phyloP scores from a whole-genome alignment of 2,113 vertebrate species.

The Pollimyrus isidori region DNA sequence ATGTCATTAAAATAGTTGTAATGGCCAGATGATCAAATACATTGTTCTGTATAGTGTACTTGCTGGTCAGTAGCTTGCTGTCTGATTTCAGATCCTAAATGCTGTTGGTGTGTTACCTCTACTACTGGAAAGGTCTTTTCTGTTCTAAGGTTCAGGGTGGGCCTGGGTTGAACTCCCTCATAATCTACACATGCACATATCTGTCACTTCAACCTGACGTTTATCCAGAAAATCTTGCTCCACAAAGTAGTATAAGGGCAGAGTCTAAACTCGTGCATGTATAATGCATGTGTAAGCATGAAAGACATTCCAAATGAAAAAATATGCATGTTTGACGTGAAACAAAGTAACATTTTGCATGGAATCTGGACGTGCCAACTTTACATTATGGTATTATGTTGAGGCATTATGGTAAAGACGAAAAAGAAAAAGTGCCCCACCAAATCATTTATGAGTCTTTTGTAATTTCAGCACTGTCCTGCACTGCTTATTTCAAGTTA shows the following conservation, averaged over 20 bases:
- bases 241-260: neutral
- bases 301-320: neutral
- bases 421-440: neutral
- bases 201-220: neutral
- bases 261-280: slow-evolving; percentile 10
- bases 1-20: neutral
- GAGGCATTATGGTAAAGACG: neutral
- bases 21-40: neutral
- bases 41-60: neutral
- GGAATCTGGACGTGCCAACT: neutral
- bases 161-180: neutral
- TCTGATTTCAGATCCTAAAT: neutral
- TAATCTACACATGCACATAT: neutral
- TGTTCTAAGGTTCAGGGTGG: neutral
- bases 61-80: neutral
- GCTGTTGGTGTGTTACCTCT: neutral
- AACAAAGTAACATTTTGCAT: neutral
- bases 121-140: neutral
- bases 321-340: slow-evolving; percentile 10
- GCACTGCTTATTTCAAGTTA: neutral
- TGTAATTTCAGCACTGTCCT: neutral
- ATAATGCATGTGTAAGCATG: slow-evolving; percentile 13
- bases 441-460: neutral
- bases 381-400: neutral
- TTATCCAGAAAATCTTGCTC: neutral